Percentiles rank a stretch among this genome's conserved stretches.
Conservation (phyloP, 2,797 vertebrate species). For the Gymnodraco acuticeps region DNA sequence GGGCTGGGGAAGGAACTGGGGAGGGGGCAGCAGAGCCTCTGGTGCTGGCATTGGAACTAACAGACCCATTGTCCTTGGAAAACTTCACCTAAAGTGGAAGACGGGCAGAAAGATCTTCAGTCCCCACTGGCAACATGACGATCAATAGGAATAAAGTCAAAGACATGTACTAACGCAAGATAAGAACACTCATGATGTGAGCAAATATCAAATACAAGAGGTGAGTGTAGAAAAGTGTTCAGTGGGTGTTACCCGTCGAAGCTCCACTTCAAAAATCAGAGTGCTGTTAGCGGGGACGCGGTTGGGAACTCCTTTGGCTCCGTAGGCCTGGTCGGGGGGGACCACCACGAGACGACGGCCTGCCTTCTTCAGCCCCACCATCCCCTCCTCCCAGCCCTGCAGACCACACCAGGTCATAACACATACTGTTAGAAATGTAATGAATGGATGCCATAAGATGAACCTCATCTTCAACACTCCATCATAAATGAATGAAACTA, state of each 20-base stretch:
- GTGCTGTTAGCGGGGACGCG: constrained; percentile 88
- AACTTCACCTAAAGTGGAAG: constrained; percentile 88
- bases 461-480: no score
- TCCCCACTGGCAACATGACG: background rate
- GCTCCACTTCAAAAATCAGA: constrained; percentile 91
- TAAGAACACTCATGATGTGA: background rate
- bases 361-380: constrained; percentile 93
- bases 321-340: constrained; percentile 88
- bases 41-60: constrained; percentile 85
- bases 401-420: constrained; percentile 4
- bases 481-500: no score
- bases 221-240: background rate
- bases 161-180: background rate
- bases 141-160: background rate
- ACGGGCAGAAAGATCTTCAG: background rate
- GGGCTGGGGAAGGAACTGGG: constrained; percentile 84
- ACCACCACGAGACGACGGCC: constrained; percentile 89
- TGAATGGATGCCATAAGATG: background rate
- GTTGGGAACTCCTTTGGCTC: constrained; percentile 89
- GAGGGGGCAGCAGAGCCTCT: constrained; percentile 89
- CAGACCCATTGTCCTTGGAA: constrained; percentile 86
- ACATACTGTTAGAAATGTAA: background rate
- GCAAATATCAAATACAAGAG: background rate
- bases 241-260: constrained; percentile 85
- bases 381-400: constrained; percentile 97